Evolutionary conservation across 2,888 invertebrate species (phyloP).

Genomic region (Hypolimnas misippus): DNA sequence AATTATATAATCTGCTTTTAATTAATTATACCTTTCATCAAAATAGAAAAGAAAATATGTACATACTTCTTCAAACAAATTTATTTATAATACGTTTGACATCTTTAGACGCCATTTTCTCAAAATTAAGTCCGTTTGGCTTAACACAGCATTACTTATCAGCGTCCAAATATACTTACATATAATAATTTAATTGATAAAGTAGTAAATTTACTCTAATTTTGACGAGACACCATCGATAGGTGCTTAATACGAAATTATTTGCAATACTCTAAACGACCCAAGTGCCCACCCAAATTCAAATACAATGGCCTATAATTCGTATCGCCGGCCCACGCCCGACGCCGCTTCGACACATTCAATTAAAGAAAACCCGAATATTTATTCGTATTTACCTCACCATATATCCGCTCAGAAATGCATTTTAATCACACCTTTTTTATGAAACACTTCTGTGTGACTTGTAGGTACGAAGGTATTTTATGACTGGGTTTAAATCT

Average conservation of each 20-base stretch:
- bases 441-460: constrained; percentile 31
- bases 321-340: constrained; percentile 66
- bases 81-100: too few species aligned
- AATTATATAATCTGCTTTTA: too few species aligned
- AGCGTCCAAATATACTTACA: too few species aligned
- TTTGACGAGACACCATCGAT: constrained; percentile 1
- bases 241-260: constrained; percentile 29
- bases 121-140: too few species aligned
- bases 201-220: constrained; percentile 3
- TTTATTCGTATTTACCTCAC: constrained; percentile 47
- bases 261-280: constrained; percentile 44
- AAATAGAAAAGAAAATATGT: too few species aligned
- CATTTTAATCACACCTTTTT: constrained; percentile 35
- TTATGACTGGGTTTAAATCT: constrained; percentile 26
- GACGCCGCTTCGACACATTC: constrained; percentile 51
- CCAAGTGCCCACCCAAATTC: constrained; percentile 60
- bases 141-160: too few species aligned
- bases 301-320: constrained; percentile 70
- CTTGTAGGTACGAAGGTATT: constrained; percentile 25
- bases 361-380: constrained; percentile 58
- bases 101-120: too few species aligned
- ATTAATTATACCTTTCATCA: too few species aligned
- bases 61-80: too few species aligned
- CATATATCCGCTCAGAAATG: constrained; percentile 37
- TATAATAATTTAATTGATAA: neutral